phyloP scores from a whole-genome alignment of 2,888 invertebrate genomes.

The Archips crataeganus region DNA sequence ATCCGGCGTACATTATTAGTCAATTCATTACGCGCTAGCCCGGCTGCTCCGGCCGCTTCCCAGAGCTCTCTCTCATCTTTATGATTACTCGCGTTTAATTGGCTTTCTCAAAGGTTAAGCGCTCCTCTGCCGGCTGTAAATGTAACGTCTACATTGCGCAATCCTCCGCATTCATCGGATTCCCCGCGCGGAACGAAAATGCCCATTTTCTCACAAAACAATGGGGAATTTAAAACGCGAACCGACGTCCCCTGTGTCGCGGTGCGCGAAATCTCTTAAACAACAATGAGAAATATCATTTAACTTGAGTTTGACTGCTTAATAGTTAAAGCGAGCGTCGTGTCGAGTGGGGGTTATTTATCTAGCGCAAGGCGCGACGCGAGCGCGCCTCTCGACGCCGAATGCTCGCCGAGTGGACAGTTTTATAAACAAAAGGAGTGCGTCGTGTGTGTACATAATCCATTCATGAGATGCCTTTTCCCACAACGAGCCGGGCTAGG shows the following conservation, averaged over 20 bases:
- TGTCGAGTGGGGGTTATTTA: constrained; percentile 63
- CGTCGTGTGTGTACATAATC: constrained; percentile 70
- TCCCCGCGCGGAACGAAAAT: constrained; percentile 62
- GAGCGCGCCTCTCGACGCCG: constrained; percentile 65
- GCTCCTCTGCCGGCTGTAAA: constrained; percentile 53
- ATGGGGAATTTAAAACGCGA: constrained; percentile 60
- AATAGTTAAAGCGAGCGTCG: constrained; percentile 47
- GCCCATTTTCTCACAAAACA: constrained; percentile 64
- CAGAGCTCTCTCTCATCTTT: constrained; percentile 58
- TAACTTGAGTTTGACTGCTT: constrained; percentile 51
- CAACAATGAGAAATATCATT: constrained; percentile 55
- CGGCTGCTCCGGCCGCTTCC: constrained; percentile 48
- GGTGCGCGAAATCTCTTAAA: constrained; percentile 58
- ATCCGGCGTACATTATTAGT: constrained; percentile 68
- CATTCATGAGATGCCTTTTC: constrained; percentile 79
- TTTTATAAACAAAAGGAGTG: constrained; percentile 82
- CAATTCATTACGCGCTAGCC: constrained; percentile 58
- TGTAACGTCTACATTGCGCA: constrained; percentile 60
- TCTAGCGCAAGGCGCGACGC: constrained; percentile 63
- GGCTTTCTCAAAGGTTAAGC: constrained; percentile 65
- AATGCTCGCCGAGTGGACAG: constrained; percentile 78
- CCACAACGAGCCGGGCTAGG: constrained; percentile 67
- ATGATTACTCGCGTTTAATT: constrained; percentile 64
- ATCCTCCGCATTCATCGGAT: constrained; percentile 60
- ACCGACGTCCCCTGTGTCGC: constrained; percentile 47